Evolutionary conservation across 1,140 invertebrate species (phyloP).

Genomic region (Bombus vancouverensis): DNA sequence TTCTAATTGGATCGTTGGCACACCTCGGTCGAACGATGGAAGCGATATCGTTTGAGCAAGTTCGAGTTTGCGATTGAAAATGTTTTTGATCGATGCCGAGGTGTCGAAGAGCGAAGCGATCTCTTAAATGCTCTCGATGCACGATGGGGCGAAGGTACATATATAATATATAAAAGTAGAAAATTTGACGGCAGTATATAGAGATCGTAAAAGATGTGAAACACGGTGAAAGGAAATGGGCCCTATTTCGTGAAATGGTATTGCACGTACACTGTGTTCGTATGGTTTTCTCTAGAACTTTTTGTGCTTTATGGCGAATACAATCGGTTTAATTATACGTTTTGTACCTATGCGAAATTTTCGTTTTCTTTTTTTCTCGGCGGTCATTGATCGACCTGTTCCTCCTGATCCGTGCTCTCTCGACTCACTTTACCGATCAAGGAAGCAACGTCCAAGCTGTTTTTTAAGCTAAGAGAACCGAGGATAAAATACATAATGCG

Average conservation of each 20-base stretch:
- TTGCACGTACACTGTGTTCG: slow-evolving; percentile 6
- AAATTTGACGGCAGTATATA: slow-evolving; percentile 75
- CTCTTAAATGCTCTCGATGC: slow-evolving; percentile 61
- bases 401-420: slow-evolving; percentile 19
- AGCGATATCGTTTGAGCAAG: background rate
- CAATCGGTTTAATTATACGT: slow-evolving; percentile 17
- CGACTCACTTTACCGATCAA: slow-evolving; percentile 35
- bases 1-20: background rate
- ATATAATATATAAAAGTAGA: slow-evolving; percentile 81
- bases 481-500: slow-evolving; percentile 30
- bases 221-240: slow-evolving; percentile 65
- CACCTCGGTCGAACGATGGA: background rate
- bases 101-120: slow-evolving; percentile 44
- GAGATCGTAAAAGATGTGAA: slow-evolving; percentile 63
- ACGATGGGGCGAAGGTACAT: slow-evolving; percentile 63
- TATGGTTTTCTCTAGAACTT: background rate
- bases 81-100: background rate
- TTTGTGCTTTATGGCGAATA: slow-evolving; percentile 38
- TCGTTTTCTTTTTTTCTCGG: background rate
- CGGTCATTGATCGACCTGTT: slow-evolving; percentile 15
- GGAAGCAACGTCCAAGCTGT: slow-evolving; percentile 33
- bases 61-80: background rate
- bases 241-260: slow-evolving; percentile 43
- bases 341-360: background rate
- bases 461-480: slow-evolving; percentile 46